Conservation (phyloP, 1,140 invertebrate genomes). For the Drosophila elegans region DNA sequence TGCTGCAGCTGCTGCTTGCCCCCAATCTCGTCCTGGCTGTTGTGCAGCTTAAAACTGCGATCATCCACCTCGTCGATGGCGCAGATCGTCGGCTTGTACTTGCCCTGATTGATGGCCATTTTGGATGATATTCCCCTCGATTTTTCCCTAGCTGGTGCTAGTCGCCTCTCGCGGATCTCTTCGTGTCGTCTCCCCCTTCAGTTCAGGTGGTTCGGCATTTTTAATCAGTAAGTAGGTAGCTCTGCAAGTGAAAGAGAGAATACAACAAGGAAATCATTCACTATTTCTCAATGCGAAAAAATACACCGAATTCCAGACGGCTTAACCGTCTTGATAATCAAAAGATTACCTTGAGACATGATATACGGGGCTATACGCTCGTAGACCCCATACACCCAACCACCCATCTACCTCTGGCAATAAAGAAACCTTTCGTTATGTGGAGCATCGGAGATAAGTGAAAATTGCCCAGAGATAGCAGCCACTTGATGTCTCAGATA, state of each 20-base stretch:
- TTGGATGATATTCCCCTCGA: neutral
- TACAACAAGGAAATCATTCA: conserved; percentile 17
- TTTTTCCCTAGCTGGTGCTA: neutral
- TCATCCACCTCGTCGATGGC: conserved; percentile 82
- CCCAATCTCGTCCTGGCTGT: conserved; percentile 53
- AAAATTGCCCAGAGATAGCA: conserved; percentile 55
- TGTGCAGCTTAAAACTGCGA: conserved; percentile 73
- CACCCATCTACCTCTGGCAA: conserved; percentile 11
- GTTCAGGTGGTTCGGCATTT: conserved; percentile 18
- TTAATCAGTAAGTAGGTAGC: conserved; percentile 1
- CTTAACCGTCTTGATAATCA: conserved; percentile 62
- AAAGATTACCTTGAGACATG: conserved; percentile 77
- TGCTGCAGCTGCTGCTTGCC: conserved; percentile 51
- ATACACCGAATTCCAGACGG: conserved; percentile 4
- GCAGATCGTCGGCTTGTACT: conserved; percentile 78
- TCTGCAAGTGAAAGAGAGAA: conserved; percentile 2
- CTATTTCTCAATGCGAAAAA: conserved; percentile 6
- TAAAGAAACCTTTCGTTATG: conserved; percentile 53
- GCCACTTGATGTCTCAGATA: conserved; percentile 3
- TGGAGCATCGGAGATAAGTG: conserved; percentile 75
- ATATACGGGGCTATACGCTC: conserved; percentile 37
- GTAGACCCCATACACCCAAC: conserved; percentile 12
- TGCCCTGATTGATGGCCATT: conserved; percentile 80
- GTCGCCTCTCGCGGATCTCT: conserved; percentile 3
- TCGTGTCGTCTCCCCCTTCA: conserved; percentile 1